Evolutionary conservation across 1,140 invertebrate species (phyloP), one percentile per base, ranked within the genome.

Genomic region (Meloidogyne chitwoodi): DNA sequence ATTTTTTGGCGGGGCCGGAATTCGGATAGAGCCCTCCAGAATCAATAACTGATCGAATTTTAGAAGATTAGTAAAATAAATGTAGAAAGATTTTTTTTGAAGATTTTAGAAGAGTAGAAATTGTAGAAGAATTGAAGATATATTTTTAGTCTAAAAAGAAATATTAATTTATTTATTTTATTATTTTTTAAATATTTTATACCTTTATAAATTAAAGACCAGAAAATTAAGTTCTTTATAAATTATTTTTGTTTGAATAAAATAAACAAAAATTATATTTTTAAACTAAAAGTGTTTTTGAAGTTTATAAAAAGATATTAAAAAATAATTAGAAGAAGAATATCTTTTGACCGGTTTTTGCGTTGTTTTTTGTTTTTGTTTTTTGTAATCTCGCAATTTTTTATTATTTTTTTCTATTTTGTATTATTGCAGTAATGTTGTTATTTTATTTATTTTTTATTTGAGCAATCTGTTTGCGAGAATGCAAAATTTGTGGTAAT

Each of bases 1-100:
- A 44, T 31, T 48, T 38, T 68, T 10, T 56, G 26, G 56, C 56
- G 71, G 71, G 71, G 71, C 71, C 71, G 71, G 71, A 31, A 63
- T 29, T 73, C 71, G 38, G 71, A 63, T 31, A 56, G 56, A 56
- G 71, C 64, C 29, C 71, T 61, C 71, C 16, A 31, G 71, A 64
- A 26, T 34, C 22, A 73, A 65, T 12, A 56, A n/a, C 48, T 56
- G 48, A 56, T 56, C 48, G 48, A 56, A 56, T 56, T 56, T 56
- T 56, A 19, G n/a, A 56, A 56, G 48, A n/a, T 56, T 48, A 19
- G 44, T 19, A 48, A 4, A 19, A 4, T 48, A 48, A 19, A 19
- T 2, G 14, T 14, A 48, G 16, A 16, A 19, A 48, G 44, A 48
- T 19, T 48, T 48, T 48, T 56, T 56, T 6, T 4, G n/a, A 22